Base-by-base conservation (phyloP, 2,113 vertebrate genomes). In the Phalacrocorax aristotelis region DNA sequence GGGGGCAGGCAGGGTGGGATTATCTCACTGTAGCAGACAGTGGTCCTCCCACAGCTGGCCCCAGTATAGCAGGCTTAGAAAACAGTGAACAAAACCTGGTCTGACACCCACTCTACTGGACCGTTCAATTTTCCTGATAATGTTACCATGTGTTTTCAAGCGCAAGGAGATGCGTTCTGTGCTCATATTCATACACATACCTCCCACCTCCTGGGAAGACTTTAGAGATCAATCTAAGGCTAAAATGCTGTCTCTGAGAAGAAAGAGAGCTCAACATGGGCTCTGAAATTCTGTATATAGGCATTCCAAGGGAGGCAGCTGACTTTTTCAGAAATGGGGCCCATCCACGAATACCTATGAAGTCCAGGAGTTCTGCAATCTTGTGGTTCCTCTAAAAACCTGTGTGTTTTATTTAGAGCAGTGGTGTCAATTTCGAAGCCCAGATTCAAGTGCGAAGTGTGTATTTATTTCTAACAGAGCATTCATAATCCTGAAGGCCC, bases 11-110 rank as follows among this genome's bases (percentile, higher is more conserved):
- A 34, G 57, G 12, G 49, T 48, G 30, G 21, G 25, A 51, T 66
- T 57, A 14, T 65, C 36, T 34, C 32, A 42, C 29, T 58, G 64
- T 32, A 62, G 52, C 27, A 49, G 22, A 10, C 18, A 26, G 48
- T 16, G 26, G 30, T 68, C 6, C 23, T n/a, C 13, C 5, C 6
- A 9, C 0, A 1, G 8, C 27, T 88, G 42, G 8, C 10, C 15
- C 34, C 0, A 0, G 26, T 6, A 34, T 22, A 62, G 57, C 36
- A 61, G 55, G 46, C 16, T 71, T 52, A 77, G 54, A 65, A 88
- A 88, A 49, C 6, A 29, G 16, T 7, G 27, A 42, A 83, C 25
- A 78, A 87, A 72, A 23, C 5, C 26, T 58, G 36, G 10, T 62
- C 34, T 48, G 36, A 58, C 42, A 27, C 19, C 5, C 32, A 25